These are phyloP conservation scores for Drosophila antonietae DNA, from an alignment of 2,888 invertebrate genomes.

Conservation along the genomic window DNA sequence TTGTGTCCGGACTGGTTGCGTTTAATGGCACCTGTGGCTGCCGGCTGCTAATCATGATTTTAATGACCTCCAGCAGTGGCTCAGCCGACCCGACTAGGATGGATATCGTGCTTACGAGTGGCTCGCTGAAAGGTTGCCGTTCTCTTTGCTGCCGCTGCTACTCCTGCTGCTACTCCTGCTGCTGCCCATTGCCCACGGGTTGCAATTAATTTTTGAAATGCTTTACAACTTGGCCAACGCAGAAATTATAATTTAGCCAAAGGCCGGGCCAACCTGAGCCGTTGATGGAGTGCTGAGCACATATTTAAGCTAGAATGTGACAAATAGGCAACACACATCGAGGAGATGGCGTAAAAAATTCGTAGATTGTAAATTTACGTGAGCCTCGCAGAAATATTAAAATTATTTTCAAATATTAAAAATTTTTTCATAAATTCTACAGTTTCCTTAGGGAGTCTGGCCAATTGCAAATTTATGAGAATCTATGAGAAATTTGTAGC, in stretches of 20 bases:
- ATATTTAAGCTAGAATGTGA: conserved; percentile 29
- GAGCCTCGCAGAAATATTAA: background rate
- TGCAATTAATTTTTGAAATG: conserved; percentile 73
- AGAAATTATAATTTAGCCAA: conserved; percentile 44
- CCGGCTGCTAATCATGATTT: conserved; percentile 70
- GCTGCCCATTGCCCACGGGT: conserved; percentile 32
- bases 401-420: background rate
- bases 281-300: conserved; percentile 58
- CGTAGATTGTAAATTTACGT: background rate
- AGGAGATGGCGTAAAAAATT: background rate
- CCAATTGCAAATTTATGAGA: background rate
- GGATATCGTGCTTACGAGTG: conserved; percentile 33
- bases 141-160: background rate
- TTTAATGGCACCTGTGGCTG: conserved; percentile 73
- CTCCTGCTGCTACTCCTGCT: too few species aligned
- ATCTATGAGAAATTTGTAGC: background rate
- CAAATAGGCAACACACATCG: background rate
- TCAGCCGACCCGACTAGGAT: conserved; percentile 2
- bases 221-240: conserved; percentile 45
- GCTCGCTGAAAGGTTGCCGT: conserved; percentile 51
- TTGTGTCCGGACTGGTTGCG: conserved; percentile 24
- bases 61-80: conserved; percentile 63
- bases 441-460: background rate
- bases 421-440: too few species aligned
- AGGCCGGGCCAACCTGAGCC: conserved; percentile 18